Base-by-base conservation (phyloP, 2,888 invertebrate species). In the Bursaphelenchus okinawaensis region DNA sequence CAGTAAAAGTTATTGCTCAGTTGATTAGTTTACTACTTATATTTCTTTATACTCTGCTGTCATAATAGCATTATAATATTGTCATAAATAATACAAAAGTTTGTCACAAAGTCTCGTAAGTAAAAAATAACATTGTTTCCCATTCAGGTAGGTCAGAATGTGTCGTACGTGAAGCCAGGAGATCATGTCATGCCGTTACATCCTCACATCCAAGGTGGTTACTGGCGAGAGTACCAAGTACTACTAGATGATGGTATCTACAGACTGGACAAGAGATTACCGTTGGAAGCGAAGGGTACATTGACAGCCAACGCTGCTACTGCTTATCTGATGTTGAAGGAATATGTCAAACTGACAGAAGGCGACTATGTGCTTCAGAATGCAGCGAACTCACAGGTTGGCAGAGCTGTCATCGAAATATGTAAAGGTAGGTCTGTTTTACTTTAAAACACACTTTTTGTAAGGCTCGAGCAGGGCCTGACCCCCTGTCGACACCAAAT, bases 301-400 rank as follows among this genome's bases (percentile, higher is more conserved):
- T 68, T 68, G 0, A 89, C 88, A 0, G 92, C 94, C 0, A 96
- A 96, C 84, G 93, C 95, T 0, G 90, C 91, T 76, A 94, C 95
- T 0, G 95, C 96, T 0, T 95, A 90, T 79, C 88, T 94, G 83
- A 92, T 96, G 93, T 84, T 98, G 3, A 88, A 88, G 77, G 93
- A 95, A 84, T 96, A 91, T 84, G 88, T 87, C 7, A 54, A 72
- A 2, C 70, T 85, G 27, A 23, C 23, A n/a, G 28, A 23, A 9
- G 72, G 69, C 27, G 76, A 74, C 83, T 88, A 89, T 9, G 87
- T 96, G 0, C 89, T 95, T 75, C 95, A 96, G 85, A 96, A 95
- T 85, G 93, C 92, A 55, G 93, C 91, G 0, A 96, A 95, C 83
- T 93, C 93, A 76, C 90, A 91, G 1, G 91, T 91, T 68, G 96